Percentiles rank a stretch among this genome's conserved stretches.
phyloP scores from a whole-genome alignment of 1,140 invertebrate species.

The Coenobita brevimanus region DNA sequence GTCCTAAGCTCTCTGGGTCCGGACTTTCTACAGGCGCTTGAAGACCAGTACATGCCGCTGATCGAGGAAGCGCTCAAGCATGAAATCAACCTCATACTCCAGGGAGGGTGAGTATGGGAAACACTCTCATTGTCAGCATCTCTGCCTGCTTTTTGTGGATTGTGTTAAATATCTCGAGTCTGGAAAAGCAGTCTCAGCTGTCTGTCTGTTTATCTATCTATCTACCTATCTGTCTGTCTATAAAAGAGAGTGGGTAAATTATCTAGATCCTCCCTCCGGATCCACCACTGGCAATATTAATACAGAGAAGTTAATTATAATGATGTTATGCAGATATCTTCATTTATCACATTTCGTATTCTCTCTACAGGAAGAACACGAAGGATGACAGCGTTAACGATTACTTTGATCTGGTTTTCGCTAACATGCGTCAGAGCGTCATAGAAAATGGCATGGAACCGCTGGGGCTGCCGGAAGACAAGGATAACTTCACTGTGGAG shows the following conservation, averaged over 20 bases:
- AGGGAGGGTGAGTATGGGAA: constrained; percentile 37
- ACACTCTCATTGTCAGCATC: no score
- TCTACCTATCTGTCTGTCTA: no score
- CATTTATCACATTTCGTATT: no score
- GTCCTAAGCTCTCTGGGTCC: constrained; percentile 32
- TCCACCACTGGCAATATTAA: no score
- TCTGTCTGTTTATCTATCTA: no score
- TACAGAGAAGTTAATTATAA: background rate
- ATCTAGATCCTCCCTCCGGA: no score
- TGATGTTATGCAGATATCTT: background rate
- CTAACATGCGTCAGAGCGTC: constrained; percentile 33
- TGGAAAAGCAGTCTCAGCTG: no score
- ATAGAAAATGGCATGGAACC: constrained; percentile 32
- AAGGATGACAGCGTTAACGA: constrained; percentile 40
- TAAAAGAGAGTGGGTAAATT: no score
- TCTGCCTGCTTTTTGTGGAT: no score
- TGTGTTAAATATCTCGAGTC: no score
- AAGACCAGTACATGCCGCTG: constrained; percentile 17
- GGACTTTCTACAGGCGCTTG: constrained; percentile 23
- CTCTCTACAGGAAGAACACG: background rate
- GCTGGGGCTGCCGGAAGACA: constrained; percentile 5
- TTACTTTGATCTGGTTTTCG: constrained; percentile 48
- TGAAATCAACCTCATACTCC: constrained; percentile 37
- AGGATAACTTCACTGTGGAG: constrained; percentile 39
- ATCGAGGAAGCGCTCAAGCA: constrained; percentile 41